Percentiles rank a stretch among this genome's conserved stretches.
Conservation (phyloP, 2,113 vertebrate species). For the Gallinago paraguaiae region DNA sequence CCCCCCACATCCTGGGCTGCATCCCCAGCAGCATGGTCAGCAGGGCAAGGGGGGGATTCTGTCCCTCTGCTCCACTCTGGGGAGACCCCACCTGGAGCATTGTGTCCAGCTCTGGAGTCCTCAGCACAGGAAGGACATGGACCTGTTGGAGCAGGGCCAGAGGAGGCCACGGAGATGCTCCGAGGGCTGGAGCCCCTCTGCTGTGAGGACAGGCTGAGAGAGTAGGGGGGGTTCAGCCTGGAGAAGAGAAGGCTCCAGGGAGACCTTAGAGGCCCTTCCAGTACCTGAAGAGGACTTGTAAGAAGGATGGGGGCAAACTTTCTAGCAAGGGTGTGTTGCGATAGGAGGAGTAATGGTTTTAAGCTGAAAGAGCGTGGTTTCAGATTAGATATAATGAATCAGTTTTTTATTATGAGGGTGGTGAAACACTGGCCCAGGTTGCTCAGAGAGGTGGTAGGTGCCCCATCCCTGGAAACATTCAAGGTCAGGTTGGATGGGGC, state of each 20-base stretch:
- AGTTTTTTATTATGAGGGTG: neutral
- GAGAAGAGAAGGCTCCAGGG: neutral
- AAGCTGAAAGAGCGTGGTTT: neutral
- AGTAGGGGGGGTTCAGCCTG: neutral
- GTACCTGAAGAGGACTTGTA: neutral
- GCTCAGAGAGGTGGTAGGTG: neutral
- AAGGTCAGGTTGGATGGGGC: neutral
- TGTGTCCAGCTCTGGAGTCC: too few relatives aligned
- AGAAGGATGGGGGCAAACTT: neutral
- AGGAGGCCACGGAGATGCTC: too few relatives aligned
- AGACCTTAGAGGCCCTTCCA: neutral
- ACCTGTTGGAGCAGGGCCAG: too few relatives aligned
- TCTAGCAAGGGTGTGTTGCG: neutral
- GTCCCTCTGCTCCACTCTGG: too few relatives aligned
- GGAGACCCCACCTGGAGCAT: too few relatives aligned
- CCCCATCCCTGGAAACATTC: neutral
- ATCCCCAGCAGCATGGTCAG: too few relatives aligned
- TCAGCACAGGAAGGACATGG: too few relatives aligned
- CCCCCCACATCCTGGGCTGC: too few relatives aligned
- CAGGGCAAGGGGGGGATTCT: too few relatives aligned
- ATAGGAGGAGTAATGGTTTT: neutral
- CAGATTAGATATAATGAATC: neutral
- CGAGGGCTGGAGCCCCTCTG: neutral
- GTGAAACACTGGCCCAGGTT: neutral
- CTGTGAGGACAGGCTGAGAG: neutral